Evolutionary conservation across 1,140 invertebrate genomes (phyloP).

Genomic region (Babylonia areolata): DNA sequence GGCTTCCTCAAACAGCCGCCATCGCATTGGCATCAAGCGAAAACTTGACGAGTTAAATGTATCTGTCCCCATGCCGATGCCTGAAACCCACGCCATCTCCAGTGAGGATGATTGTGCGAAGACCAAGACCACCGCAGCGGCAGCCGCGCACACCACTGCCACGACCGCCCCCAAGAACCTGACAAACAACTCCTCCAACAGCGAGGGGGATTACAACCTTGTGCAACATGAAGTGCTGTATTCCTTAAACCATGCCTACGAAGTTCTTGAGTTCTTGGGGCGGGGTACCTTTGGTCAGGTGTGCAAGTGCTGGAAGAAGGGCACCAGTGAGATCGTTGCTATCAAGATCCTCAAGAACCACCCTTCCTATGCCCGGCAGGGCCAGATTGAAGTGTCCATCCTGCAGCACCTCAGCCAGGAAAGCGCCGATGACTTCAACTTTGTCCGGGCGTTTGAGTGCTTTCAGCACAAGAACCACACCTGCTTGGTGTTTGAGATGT

Average conservation of each 20-base stretch:
- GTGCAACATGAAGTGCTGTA: conserved; percentile 99
- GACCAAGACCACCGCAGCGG: conserved; percentile 84
- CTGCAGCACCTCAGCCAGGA: conserved; percentile 97
- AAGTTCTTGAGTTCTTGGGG: conserved; percentile 98
- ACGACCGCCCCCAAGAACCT: conserved; percentile 86
- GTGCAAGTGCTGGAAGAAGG: conserved; percentile 99
- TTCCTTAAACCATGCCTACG: conserved; percentile 92
- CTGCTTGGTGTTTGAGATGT: conserved; percentile 99
- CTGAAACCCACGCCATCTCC: conserved; percentile 69
- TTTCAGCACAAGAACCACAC: conserved; percentile 99
- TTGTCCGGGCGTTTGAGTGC: conserved; percentile 99
- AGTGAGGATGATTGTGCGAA: conserved; percentile 71
- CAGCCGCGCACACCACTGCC: conserved; percentile 84
- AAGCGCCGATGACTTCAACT: conserved; percentile 99
- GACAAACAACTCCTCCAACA: conserved; percentile 78
- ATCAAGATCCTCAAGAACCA: conserved; percentile 99
- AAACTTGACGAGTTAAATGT: conserved; percentile 67
- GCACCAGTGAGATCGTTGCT: conserved; percentile 99
- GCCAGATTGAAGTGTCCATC: conserved; percentile 98
- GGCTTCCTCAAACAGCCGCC: conserved; percentile 75
- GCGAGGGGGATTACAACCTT: conserved; percentile 97
- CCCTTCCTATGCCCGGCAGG: conserved; percentile 99
- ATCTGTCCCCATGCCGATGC: conserved; percentile 69
- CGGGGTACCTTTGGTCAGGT: conserved; percentile 99
- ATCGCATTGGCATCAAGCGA: conserved; percentile 68